Conservation (phyloP, 2,888 invertebrate genomes). For the Beris chalybata region DNA sequence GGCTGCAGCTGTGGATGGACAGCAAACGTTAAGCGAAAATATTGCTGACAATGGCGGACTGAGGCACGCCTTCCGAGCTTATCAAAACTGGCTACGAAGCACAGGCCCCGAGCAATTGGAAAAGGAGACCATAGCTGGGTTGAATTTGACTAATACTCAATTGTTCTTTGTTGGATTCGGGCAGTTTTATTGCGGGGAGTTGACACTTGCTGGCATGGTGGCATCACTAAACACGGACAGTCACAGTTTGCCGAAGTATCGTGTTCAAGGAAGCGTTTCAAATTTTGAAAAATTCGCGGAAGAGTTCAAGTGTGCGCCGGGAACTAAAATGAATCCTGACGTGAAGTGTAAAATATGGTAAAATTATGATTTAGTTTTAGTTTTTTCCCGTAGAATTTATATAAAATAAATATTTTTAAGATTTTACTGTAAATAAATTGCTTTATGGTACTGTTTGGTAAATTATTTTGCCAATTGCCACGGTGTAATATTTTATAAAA, state of each 20-base stretch:
- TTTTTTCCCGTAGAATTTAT: neutral
- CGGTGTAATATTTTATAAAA: too few species aligned
- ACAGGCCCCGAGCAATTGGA: conserved; percentile 23
- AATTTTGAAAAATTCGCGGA: conserved; percentile 41
- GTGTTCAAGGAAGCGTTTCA: conserved; percentile 40
- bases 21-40: conserved; percentile 39
- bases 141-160: conserved; percentile 40
- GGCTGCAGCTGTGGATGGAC: conserved; percentile 56
- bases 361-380: conserved; percentile 27
- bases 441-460: too few species aligned
- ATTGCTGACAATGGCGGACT: conserved; percentile 43
- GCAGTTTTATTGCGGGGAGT: conserved; percentile 41
- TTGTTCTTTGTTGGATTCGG: conserved; percentile 43
- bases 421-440: too few species aligned
- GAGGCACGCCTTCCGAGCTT: conserved; percentile 41
- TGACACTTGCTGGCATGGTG: conserved; percentile 39
- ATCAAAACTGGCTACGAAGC: conserved; percentile 41
- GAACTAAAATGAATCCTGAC: conserved; percentile 69
- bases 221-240: conserved; percentile 38
- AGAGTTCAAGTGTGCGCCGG: conserved; percentile 39
- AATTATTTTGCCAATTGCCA: too few species aligned
- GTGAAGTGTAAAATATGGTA: conserved; percentile 74
- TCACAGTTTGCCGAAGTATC: conserved; percentile 41
- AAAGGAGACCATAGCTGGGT: conserved; percentile 39
- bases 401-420: too few species aligned